Conservation (phyloP, 2,113 vertebrate genomes). For the Otus sunia region DNA sequence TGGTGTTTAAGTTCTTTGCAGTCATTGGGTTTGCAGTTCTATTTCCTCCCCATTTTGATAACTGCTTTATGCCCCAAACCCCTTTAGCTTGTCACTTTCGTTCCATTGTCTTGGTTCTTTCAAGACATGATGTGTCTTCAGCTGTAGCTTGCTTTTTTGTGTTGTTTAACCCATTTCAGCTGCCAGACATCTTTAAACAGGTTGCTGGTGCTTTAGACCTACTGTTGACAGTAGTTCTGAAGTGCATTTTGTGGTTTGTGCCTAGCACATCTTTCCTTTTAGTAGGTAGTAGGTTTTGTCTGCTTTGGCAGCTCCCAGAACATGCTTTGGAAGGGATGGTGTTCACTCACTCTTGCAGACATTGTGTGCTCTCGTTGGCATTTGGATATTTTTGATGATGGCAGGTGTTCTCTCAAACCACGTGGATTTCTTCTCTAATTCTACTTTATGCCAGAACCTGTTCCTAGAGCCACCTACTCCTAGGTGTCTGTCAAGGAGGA, state of each 20-base stretch:
- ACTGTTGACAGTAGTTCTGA: not conserved
- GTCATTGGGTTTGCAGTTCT: not conserved
- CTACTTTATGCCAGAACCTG: not conserved
- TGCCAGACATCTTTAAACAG: not conserved
- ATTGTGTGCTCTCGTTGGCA: not conserved
- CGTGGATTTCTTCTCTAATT: not conserved
- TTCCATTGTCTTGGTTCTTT: not conserved
- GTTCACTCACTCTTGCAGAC: not conserved
- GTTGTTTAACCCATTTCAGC: not conserved
- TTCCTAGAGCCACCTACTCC: not conserved
- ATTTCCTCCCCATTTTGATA: not conserved
- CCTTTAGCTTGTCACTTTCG: not conserved
- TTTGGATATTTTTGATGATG: not conserved
- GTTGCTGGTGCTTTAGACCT: not conserved
- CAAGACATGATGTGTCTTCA: not conserved
- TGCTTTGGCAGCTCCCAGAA: not conserved
- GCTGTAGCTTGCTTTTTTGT: not conserved
- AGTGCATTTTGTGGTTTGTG: not conserved
- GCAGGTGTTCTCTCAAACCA: not conserved
- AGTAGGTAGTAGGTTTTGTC: not conserved
- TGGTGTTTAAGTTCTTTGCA: not conserved
- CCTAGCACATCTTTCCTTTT: not conserved
- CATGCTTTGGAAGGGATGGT: not conserved
- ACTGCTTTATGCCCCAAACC: not conserved
- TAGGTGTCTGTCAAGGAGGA: not conserved